Conservation (phyloP, 2,888 invertebrate species). For the Ectemnius continuus region DNA sequence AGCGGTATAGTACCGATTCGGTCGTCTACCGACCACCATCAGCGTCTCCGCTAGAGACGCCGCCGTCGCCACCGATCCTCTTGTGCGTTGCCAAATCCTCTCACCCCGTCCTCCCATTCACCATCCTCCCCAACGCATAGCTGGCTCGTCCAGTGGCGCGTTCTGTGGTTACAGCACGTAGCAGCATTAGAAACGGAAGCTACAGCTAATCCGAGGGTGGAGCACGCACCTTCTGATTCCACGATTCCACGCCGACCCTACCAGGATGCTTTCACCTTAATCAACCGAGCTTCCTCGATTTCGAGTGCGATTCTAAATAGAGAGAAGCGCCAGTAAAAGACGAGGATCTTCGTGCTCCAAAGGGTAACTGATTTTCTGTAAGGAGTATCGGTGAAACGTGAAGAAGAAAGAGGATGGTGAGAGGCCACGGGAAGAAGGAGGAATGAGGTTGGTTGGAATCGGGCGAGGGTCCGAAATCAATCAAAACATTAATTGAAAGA, state of each 20-base stretch:
- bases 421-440: slow-evolving; percentile 16
- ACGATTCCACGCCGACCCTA: background rate
- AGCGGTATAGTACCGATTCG: slow-evolving; percentile 72
- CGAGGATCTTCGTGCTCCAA: background rate
- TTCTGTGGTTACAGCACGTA: slow-evolving; percentile 46
- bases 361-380: slow-evolving; percentile 14
- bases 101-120: slow-evolving; percentile 19
- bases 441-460: slow-evolving; percentile 40
- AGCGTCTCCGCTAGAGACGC: slow-evolving; percentile 25
- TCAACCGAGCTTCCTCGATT: background rate
- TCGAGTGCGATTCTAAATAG: background rate
- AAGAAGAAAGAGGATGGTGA: slow-evolving; percentile 26
- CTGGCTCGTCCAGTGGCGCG: background rate
- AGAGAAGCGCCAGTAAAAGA: background rate
- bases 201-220: slow-evolving; percentile 53
- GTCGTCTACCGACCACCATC: slow-evolving; percentile 46
- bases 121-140: background rate
- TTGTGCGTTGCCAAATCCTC: slow-evolving; percentile 50
- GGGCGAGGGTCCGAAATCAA: slow-evolving; percentile 74
- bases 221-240: slow-evolving; percentile 36
- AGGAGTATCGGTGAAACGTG: slow-evolving; percentile 27
- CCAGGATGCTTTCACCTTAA: slow-evolving; percentile 15
- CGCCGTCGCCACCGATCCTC: slow-evolving; percentile 41
- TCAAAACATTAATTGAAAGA: slow-evolving; percentile 79
- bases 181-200: slow-evolving; percentile 48